Base-by-base conservation (phyloP, 2,797 vertebrate species). In the Xenops minutus region DNA sequence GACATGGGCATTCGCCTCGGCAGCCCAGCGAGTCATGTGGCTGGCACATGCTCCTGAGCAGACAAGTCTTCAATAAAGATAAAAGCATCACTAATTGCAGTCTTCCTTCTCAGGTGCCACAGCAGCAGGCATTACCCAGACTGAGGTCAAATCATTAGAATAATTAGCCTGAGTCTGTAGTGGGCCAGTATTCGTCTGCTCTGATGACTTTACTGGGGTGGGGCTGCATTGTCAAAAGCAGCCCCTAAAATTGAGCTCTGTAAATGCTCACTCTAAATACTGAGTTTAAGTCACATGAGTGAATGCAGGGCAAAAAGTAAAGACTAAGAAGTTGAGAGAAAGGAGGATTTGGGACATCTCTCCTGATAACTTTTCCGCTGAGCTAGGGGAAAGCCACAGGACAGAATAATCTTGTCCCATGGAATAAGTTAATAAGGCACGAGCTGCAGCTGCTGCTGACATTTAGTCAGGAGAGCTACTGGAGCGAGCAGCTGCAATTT, bases 401-500 rank as follows among this genome's bases (percentile, higher is more conserved):
- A 56, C 19, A 43, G 51, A 92, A 63, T 71, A 83, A 66, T 59
- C 44, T 61, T 49, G 16, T 27, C 58, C 41, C 29, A 22, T 0
- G 2, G 21, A 82, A 72, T 43, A 93, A 86, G 37, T 79, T 81
- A 61, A 88, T 89, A 93, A 93, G 67, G 52, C 75, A 82, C 0
- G 1, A 95, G 85, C 76, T 80, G 67, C 88, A 93, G 30, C 79
- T 88, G 56, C 93, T 75, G 88, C 59, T 78, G 66, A 36, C 6
- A 3, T 56, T 84, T 63, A 39, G 51, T 88, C 76, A 62, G 77
- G 51, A 89, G 54, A 75, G 61, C 43, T 83, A 61, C 67, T 88
- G 87, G 67, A 96, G 76, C 0, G 0, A 93, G 92, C 83, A 84
- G 94, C 92, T 93, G 87, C 75, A 91, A 74, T 86, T 72, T 76